phyloP scores from a whole-genome alignment of 2,797 vertebrate genomes.

The Labeo calbasu region DNA sequence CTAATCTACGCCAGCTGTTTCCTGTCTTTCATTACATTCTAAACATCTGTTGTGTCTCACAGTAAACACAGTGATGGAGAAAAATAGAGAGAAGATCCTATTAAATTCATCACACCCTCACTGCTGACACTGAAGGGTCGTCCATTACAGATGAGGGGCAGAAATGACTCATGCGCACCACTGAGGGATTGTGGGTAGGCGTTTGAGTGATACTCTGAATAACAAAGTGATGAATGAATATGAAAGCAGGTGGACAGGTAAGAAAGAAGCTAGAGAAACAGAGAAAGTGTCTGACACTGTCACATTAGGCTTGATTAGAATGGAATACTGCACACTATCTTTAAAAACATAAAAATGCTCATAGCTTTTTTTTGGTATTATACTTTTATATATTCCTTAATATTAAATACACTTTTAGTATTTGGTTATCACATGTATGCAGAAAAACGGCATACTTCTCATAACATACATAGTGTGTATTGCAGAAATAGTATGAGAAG shows the following conservation, averaged over 20 bases:
- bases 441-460: neutral
- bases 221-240: neutral
- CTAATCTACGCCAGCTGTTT: too few relatives aligned
- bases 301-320: neutral
- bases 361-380: too few relatives aligned
- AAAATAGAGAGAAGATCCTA: neutral
- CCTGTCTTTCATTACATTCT: neutral
- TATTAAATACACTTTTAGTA: neutral
- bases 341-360: neutral
- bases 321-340: too few relatives aligned
- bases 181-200: constrained; percentile 13
- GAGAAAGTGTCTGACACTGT: neutral
- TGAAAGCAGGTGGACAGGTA: constrained; percentile 1
- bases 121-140: neutral
- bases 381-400: too few relatives aligned
- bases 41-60: constrained; percentile 26
- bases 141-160: constrained; percentile 21
- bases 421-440: neutral
- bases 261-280: neutral
- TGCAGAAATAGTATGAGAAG: neutral
- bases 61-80: neutral
- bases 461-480: neutral
- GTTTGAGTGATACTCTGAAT: constrained; percentile 15
- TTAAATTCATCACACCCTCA: constrained; percentile 29
- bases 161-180: constrained; percentile 2